Evolutionary conservation across 2,888 invertebrate genomes (phyloP), one percentile per base, ranked within the genome.

Genomic region (Pristionchus japonicus): DNA sequence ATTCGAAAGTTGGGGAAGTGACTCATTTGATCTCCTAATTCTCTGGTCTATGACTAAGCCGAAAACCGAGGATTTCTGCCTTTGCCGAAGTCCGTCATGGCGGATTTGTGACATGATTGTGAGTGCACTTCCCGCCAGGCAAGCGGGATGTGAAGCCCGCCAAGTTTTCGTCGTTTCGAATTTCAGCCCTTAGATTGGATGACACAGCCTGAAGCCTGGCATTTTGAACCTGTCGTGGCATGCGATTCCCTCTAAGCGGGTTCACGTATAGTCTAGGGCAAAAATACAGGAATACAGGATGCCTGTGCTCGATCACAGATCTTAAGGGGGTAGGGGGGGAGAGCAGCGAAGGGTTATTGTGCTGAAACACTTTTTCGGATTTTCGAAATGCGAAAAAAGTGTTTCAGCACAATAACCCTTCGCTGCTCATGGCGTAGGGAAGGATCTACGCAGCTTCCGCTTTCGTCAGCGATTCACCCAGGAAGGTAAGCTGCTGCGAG

Each of bases 131-230:
- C n/a, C 57, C 57, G 9, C n/a, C 57, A 15, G 57, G 0, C 57
- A 57, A 57, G 57, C 57, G 57, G n/a, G 57, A 57, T 57, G 57
- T 57, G 64, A 67, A 67, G 34, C 64, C 64, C 64, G n/a, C 64
- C 7, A 17, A 15, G 31, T 15, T 31, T 67, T 23, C 20, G 23
- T n/a, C 64, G 64, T 6, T 0, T 61, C 64, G 64, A 67, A 67
- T 17, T 67, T 57, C n/a, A n/a, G n/a, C n/a, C n/a, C n/a, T n/a
- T 20, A 57, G 57, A 57, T 7, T 57, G 11, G 64, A 67, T 31
- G 61, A 67, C 34, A 15, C 31, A 67, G 31, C 27, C 64, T 11
- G 64, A 67, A 67, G 64, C 64, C 64, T 9, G 31, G 7, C 6
- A 27, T 7, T 64, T 64, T 64, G 64, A 64, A 31, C 31, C n/a